Base-by-base conservation (phyloP, 2,888 invertebrate species). In the Gisinianus flammeolus region DNA sequence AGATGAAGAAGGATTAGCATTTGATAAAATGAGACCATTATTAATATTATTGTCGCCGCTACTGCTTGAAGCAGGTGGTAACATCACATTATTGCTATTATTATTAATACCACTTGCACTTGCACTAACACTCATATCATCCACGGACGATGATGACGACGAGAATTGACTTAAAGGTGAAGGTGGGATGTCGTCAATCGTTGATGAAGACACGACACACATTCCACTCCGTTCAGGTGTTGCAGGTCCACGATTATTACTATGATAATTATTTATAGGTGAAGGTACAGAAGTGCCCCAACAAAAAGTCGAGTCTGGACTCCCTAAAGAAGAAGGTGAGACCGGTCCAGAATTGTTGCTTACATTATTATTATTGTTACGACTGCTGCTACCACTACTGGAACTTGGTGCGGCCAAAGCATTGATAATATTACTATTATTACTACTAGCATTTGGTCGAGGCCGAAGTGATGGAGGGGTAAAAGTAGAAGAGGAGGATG, bases 121-220 rank as follows among this genome's bases (percentile, higher is more conserved):
- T 5, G 77, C 22, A 33, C 31, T 31, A 22, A 35, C 62, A 58
- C 28, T 44, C 2, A 33, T 33, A 2, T 66, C 66, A 44, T 35
- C 44, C 22, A 56, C 28, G 26, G 62, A 26, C 24, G 12, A 16
- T 22, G 58, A 26, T 22, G 58, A 58, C 16, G 10, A n/a, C 22
- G 22, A 26, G 22, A 58, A 26, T 10, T 44, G 52, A 44, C 19
- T 44, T n/a, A 75, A 16, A 12, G 84, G 83, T 26, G 83, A 83
- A 4, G 82, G 82, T 68, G 84, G 83, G 22, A 83, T 80, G 35
- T 84, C 84, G 79, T 84, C 84, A 56, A 67, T 26, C 0, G 84
- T 84, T 4, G 84, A 84, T 0, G 83, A 83, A 10, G 83, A 83
- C 10, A 84, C 84, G 22, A 80, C 82, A 79, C 84, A 84, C 76